Base-by-base conservation (phyloP, 2,113 vertebrate species). In the Ptilonorhynchus violaceus region DNA sequence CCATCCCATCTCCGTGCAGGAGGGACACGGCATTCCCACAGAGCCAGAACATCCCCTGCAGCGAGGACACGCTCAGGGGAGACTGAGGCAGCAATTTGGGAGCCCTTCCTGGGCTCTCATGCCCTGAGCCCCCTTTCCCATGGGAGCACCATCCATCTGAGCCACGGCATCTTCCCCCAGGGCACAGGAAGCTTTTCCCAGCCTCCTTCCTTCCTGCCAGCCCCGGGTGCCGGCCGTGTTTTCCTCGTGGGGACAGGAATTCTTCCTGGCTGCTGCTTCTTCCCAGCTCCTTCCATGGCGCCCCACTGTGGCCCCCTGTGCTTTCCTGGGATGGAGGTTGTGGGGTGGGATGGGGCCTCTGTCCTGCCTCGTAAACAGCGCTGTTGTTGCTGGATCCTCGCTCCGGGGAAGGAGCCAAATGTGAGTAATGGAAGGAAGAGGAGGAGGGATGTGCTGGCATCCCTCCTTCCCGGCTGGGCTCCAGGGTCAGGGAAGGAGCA, bases 41-140 rank as follows among this genome's bases (percentile, higher is more conserved):
- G 2, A 67, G 42, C 33, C 46, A 1, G 41, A 30, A 1, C 1
- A 39, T 67, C 52, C 31, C 62, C 62, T 70, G 52, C 27, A 25
- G 33, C 1, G 0, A 67, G 91, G 62, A 86, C 37, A 4, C 10
- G 1, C n/a, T 39, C 8, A 0, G 21, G 35, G 35, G 2, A n/a
- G 37, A 74, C 76, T 27, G n/a, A 41, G 66, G 37, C 59, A 59
- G 74, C 90, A 41, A 15, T 35, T 11, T 4, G 17, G 33, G 64
- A 80, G 25, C 14, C 28, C 11, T 69, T 68, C 27, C 6, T 1
- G 21, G 31, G 53, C 9, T 63, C 28, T 69, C 0, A 0, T 58
- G 37, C 9, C n/a, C 67, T 35, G 17, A 13, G 18, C 7, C 6
- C 12, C 44, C 2, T 0, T 42, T 77, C 22, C 7, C 44, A 9